Conservation (phyloP, 2,113 vertebrate species). For the Tragulus kanchil region DNA sequence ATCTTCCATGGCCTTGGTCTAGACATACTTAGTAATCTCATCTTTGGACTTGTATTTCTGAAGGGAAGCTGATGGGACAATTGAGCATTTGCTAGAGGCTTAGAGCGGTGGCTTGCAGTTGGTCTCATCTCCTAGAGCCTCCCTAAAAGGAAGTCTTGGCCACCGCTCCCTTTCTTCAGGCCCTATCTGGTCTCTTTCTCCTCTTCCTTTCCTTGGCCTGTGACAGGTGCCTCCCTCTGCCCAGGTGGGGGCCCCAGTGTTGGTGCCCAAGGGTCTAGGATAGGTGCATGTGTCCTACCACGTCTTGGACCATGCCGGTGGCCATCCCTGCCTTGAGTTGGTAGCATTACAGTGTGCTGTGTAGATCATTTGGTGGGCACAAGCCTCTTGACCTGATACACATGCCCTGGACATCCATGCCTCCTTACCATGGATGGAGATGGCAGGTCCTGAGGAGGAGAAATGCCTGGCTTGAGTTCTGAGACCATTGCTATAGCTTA, state of each 20-base stretch:
- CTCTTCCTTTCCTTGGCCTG: accelerated
- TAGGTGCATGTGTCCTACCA: neutral
- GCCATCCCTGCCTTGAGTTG: neutral
- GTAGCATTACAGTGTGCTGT: neutral
- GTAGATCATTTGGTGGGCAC: neutral
- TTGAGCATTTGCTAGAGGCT: neutral
- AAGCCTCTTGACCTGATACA: neutral
- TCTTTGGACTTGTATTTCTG: neutral
- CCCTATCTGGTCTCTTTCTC: neutral
- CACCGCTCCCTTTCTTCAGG: neutral
- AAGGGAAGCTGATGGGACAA: neutral
- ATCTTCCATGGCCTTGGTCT: neutral
- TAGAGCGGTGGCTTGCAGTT: neutral
- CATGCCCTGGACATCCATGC: neutral
- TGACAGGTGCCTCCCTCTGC: neutral
- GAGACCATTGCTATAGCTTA: neutral
- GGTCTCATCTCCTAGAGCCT: neutral
- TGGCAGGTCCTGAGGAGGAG: neutral
- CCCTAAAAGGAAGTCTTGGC: neutral
- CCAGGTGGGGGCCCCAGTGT: neutral
- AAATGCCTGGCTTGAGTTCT: neutral
- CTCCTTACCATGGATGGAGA: neutral
- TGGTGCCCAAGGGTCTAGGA: neutral
- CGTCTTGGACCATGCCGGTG: neutral
- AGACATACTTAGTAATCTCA: neutral